Base-by-base conservation (phyloP, 2,113 vertebrate species). In the Cyanoliseus patagonus region DNA sequence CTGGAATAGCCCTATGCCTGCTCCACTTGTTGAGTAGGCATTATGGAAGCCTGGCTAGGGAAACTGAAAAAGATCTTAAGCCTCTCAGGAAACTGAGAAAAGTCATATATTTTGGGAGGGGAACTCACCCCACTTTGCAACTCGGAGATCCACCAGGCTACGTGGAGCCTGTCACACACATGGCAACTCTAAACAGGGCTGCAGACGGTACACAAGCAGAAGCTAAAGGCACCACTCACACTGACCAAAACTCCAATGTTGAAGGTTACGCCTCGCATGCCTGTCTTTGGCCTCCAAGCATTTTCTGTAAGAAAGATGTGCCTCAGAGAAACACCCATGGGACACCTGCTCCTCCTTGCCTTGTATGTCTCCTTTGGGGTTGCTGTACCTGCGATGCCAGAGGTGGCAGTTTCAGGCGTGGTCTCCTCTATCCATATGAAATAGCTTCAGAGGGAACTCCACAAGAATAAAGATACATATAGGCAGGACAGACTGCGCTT, bases 281-380 rank as follows among this genome's bases (percentile, higher is more conserved):
- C 17, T 82, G 22, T 55, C 67, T 68, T 80, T 61, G 24, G 22
- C 24, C 44, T 88, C 46, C 28, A 49, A 59, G 55, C 8, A 49
- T 18, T 33, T 75, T 75, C 51, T 44, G 7, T 79, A 88, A 68
- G 17, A 72, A 86, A 83, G 67, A 0, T 30, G 33, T 59, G 28
- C 41, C n/a, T 49, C 8, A 2, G 17, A 55, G 67, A 91, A 83
- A 86, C 28, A 42, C 16, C 18, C 7, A 10, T 10, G 13, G 68
- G 47, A 80, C 52, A 64, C 17, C 52, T 53, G 11, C 31, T 68
- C 46, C 33, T 62, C 67, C 28, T 76, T 33, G 22, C 59, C 47
- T 33, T 51, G 22, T 2, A 0, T 1, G 1, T 66, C 46, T 37
- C 62, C 55, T 76, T 19, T 19, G 52, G 39, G 35, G 22, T 5